Evolutionary conservation across 2,888 invertebrate genomes (phyloP).

Genomic region (Drosophila formosana): DNA sequence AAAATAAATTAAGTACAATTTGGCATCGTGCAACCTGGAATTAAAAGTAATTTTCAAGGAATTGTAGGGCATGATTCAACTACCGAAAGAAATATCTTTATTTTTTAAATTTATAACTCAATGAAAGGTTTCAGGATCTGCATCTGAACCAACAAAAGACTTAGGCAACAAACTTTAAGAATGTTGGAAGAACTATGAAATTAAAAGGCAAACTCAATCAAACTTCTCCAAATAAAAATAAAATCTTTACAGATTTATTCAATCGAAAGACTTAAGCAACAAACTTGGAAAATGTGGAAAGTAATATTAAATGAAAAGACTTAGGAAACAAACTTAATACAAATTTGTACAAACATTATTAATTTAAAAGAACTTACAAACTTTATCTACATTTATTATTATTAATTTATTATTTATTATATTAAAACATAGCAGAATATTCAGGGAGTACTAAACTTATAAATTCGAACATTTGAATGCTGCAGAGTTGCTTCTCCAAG

Average conservation of each 20-base stretch:
- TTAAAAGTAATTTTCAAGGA: slow-evolving; percentile 8
- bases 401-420: too few species aligned
- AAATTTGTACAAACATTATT: neutral
- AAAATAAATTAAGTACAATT: slow-evolving; percentile 21
- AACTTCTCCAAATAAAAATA: neutral
- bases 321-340: slow-evolving; percentile 11
- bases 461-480: neutral
- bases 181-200: neutral
- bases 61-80: neutral
- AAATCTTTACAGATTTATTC: neutral
- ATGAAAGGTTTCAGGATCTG: neutral
- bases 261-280: slow-evolving; percentile 25
- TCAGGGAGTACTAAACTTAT: too few species aligned
- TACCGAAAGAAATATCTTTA: too few species aligned
- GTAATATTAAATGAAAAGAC: neutral
- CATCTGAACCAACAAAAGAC: slow-evolving; percentile 78
- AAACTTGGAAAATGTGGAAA: slow-evolving; percentile 15
- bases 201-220: slow-evolving; percentile 14
- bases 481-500: neutral
- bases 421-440: too few species aligned
- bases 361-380: too few species aligned
- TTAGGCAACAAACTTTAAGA: slow-evolving; percentile 75
- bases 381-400: too few species aligned
- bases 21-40: slow-evolving; percentile 3
- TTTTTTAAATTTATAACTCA: neutral